These are phyloP conservation scores for Stegostoma tigrinum DNA, from an alignment of 2,113 vertebrate species.

Conservation along the genomic window DNA sequence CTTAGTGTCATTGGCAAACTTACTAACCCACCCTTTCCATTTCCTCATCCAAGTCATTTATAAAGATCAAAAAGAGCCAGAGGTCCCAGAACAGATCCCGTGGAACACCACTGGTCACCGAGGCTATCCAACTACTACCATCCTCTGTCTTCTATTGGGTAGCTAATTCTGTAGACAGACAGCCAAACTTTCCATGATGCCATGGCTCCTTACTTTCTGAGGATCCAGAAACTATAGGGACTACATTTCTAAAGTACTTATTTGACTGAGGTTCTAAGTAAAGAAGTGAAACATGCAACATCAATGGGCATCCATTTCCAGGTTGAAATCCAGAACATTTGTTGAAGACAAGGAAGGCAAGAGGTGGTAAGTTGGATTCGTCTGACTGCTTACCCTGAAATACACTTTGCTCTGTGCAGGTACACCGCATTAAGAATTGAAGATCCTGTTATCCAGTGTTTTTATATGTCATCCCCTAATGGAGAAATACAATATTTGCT, in stretches of 20 bases:
- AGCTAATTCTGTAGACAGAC: too few relatives aligned
- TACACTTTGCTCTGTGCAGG: background rate
- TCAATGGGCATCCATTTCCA: background rate
- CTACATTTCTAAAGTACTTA: background rate
- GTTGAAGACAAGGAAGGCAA: background rate
- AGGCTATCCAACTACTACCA: too few relatives aligned
- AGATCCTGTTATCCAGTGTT: background rate
- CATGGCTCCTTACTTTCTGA: too few relatives aligned
- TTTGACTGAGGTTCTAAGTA: background rate
- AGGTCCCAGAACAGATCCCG: too few relatives aligned
- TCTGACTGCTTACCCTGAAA: background rate
- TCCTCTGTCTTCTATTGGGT: too few relatives aligned
- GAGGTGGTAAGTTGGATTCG: background rate
- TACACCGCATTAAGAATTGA: background rate
- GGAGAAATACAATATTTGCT: background rate
- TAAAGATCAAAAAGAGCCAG: too few relatives aligned
- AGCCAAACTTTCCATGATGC: too few relatives aligned
- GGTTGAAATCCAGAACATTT: background rate
- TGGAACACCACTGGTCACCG: too few relatives aligned
- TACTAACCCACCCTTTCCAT: too few relatives aligned
- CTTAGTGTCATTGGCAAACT: too few relatives aligned
- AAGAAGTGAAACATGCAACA: background rate
- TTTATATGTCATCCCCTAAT: background rate
- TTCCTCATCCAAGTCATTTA: too few relatives aligned
- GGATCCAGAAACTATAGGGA: too few relatives aligned